These are phyloP conservation scores for Entelurus aequoreus DNA, from an alignment of 2,113 vertebrate genomes.

Conservation along the genomic window DNA sequence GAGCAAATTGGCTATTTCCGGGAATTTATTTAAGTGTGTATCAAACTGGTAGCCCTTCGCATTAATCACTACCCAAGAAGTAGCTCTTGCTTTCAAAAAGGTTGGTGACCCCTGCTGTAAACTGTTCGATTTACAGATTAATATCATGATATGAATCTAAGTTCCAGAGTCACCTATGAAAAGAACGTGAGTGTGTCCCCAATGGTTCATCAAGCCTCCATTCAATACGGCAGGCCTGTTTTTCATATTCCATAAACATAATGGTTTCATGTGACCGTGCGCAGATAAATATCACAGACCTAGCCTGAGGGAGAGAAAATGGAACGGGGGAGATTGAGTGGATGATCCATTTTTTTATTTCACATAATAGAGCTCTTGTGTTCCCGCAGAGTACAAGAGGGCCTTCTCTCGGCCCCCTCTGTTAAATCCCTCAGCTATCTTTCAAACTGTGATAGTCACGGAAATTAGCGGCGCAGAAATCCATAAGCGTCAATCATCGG, in stretches of 20 bases:
- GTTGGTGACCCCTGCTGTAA: too few relatives aligned
- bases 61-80: too few relatives aligned
- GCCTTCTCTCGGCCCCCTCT: conserved; percentile 65
- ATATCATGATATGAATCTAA: conserved; percentile 38
- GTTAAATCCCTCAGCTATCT: conserved; percentile 88
- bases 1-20: too few relatives aligned
- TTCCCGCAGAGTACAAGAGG: conserved; percentile 74
- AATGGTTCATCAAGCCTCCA: conserved; percentile 39
- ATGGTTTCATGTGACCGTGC: conserved; percentile 66
- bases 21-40: too few relatives aligned
- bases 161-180: conserved; percentile 58
- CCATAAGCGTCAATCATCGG: conserved; percentile 89
- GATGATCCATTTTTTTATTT: conserved; percentile 70
- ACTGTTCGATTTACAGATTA: conserved; percentile 29
- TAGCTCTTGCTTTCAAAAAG: too few relatives aligned
- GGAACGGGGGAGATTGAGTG: conserved; percentile 32
- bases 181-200: conserved; percentile 51
- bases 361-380: conserved; percentile 91
- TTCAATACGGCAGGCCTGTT: conserved; percentile 48
- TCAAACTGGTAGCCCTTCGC: too few relatives aligned
- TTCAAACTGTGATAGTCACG: conserved; percentile 98
- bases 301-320: conserved; percentile 56
- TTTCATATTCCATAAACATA: conserved; percentile 69
- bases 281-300: conserved; percentile 66
- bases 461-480: conserved; percentile 98